Conservation (phyloP, 2,113 vertebrate genomes). For the Polypterus senegalus region DNA sequence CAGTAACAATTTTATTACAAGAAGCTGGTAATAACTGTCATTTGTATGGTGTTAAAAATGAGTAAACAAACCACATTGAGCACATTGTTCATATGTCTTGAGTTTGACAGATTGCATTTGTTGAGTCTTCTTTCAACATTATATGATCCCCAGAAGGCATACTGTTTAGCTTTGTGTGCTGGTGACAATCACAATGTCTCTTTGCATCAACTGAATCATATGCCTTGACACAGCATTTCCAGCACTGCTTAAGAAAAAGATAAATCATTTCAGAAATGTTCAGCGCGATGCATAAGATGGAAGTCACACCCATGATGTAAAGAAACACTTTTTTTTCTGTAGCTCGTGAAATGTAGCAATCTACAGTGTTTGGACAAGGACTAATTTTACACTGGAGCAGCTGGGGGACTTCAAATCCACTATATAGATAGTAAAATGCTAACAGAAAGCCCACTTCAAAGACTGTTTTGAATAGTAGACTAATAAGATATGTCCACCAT, state of each 20-base stretch:
- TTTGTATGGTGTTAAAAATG: too few relatives aligned
- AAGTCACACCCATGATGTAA: constrained; percentile 61
- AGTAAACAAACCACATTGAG: too few relatives aligned
- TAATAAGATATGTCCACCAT: constrained; percentile 61
- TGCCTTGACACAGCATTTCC: constrained; percentile 42
- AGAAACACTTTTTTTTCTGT: constrained; percentile 79
- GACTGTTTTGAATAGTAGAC: constrained; percentile 59
- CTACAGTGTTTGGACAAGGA: constrained; percentile 67
- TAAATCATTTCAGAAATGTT: constrained; percentile 63
- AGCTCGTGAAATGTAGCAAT: constrained; percentile 65
- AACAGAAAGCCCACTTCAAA: constrained; percentile 65
- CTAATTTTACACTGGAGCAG: constrained; percentile 52
- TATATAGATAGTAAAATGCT: constrained; percentile 66
- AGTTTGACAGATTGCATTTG: not conserved
- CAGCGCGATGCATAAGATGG: constrained; percentile 58
- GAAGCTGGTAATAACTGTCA: too few relatives aligned
- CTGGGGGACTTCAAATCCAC: constrained; percentile 57
- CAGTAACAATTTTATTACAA: too few relatives aligned
- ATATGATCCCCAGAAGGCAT: not conserved
- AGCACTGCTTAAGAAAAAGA: constrained; percentile 55
- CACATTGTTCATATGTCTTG: too few relatives aligned
- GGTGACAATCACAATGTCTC: not conserved
- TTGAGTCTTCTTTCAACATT: constrained; percentile 9
- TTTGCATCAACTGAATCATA: constrained; percentile 20
- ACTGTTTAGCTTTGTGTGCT: not conserved